Percentiles rank a stretch among this genome's conserved stretches.
Conservation (phyloP, 35 echinoderm and acorn worm genomes). For the Hemicentrotus pulcherrimus region DNA sequence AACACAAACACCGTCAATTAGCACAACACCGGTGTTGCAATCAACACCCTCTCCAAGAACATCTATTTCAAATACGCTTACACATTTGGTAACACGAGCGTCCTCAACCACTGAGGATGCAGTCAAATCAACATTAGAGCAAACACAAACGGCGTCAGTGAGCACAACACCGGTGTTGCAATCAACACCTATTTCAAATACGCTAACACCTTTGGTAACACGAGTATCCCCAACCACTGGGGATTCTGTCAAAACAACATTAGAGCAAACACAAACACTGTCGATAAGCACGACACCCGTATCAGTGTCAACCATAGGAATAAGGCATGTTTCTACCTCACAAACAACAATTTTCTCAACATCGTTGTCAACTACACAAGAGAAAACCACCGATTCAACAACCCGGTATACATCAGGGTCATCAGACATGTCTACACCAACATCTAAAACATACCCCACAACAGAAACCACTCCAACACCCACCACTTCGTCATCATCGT, state of each 20-base stretch:
- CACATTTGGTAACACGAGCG: not conserved
- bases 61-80: not conserved
- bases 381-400: not conserved
- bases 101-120: not conserved
- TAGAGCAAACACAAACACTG: no score
- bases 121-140: not conserved
- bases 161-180: not conserved
- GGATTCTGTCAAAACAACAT: no score
- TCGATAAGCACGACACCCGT: not conserved
- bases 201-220: not conserved
- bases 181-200: not conserved
- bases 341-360: not conserved
- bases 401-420: not conserved
- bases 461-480: not conserved
- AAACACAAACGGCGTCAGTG: not conserved
- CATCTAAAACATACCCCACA: not conserved
- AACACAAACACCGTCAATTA: not conserved
- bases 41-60: not conserved
- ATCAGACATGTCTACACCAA: not conserved
- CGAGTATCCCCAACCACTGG: no score
- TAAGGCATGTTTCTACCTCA: not conserved
- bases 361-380: not conserved
- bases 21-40: not conserved
- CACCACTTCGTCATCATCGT: not conserved
- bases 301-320: not conserved